phyloP scores from a whole-genome alignment of 2,797 vertebrate species.

The Threskiornis aethiopicus region DNA sequence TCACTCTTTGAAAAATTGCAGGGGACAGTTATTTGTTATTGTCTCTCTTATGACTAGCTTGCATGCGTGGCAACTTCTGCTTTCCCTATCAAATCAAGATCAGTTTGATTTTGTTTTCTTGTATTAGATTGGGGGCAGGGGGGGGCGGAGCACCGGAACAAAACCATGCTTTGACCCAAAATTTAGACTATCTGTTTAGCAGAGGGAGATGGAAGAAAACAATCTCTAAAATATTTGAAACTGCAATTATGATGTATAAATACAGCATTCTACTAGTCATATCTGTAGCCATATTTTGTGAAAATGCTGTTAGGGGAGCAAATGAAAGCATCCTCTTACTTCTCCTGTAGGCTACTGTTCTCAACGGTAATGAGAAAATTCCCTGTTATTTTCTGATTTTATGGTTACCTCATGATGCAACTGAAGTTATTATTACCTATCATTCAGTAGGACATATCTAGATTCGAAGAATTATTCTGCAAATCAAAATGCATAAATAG shows the following conservation, averaged over 20 bases:
- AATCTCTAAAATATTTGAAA: neutral
- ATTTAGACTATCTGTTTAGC: neutral
- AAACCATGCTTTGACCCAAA: neutral
- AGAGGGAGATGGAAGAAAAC: neutral
- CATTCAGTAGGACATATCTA: neutral
- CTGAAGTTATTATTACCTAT: neutral
- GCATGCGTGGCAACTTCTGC: neutral
- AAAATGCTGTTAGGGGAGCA: neutral
- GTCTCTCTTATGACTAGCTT: neutral
- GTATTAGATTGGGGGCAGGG: neutral
- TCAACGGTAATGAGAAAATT: neutral
- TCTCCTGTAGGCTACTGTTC: neutral
- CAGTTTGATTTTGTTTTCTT: neutral
- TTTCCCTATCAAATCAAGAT: neutral
- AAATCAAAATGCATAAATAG: neutral
- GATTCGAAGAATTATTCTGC: neutral
- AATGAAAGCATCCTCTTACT: neutral
- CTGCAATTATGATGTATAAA: neutral
- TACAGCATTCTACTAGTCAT: neutral
- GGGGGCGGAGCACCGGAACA: neutral
- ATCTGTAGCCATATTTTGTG: neutral
- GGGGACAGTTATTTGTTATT: neutral
- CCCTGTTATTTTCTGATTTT: neutral
- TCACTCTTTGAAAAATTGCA: constrained; percentile 22
- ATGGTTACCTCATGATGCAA: neutral